Evolutionary conservation across 2,113 vertebrate species (phyloP).

Genomic region (Micronycteris hirsuta): DNA sequence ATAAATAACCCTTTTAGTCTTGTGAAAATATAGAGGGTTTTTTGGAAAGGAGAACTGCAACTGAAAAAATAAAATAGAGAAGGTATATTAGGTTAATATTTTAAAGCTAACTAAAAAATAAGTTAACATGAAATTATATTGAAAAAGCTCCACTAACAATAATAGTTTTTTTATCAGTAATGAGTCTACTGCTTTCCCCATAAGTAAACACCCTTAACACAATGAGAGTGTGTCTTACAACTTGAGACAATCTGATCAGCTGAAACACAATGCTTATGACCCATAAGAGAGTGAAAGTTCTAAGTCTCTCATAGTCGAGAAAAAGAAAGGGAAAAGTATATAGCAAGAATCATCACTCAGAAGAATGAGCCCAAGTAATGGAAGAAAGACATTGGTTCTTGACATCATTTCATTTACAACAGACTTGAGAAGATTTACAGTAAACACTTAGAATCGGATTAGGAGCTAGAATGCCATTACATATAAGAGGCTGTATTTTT

Average conservation of each 20-base stretch:
- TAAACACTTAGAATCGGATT: not conserved
- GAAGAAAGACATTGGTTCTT: not conserved
- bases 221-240: not conserved
- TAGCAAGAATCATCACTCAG: not conserved
- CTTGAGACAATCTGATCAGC: not conserved
- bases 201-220: not conserved
- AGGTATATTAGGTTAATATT: not conserved
- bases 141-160: not conserved
- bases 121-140: not conserved
- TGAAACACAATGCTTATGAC: not conserved
- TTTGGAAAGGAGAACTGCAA: conserved; percentile 16
- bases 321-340: not conserved
- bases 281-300: not conserved
- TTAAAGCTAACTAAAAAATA: conserved; percentile 20
- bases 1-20: not conserved
- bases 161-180: not conserved
- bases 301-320: not conserved
- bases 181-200: not conserved
- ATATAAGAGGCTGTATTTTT: not conserved
- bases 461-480: not conserved
- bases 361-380: not conserved
- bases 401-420: not conserved
- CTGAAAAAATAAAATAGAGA: conserved; percentile 26
- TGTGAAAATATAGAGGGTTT: not conserved
- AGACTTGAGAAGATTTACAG: not conserved